Evolutionary conservation across 2,113 vertebrate species (phyloP).

Genomic region (Galbula dea): DNA sequence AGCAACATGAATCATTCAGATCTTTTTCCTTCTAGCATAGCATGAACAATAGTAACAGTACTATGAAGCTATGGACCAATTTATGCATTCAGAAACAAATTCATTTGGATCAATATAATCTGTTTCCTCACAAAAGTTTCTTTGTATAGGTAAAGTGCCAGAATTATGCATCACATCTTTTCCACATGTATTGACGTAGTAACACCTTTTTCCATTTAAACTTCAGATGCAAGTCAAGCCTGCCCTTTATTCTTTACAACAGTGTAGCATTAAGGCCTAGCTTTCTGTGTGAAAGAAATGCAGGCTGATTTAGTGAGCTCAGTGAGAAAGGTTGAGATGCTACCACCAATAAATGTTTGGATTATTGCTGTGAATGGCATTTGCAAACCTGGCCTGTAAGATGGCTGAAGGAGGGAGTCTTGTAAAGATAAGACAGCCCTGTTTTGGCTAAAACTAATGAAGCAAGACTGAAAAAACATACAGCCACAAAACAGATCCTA

Average conservation of each 20-base stretch:
- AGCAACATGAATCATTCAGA: neutral
- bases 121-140: neutral
- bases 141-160: neutral
- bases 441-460: too few relatives aligned
- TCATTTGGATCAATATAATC: fast-evolving
- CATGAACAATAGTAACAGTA: neutral
- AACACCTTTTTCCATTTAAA: neutral
- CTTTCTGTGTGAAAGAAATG: too few relatives aligned
- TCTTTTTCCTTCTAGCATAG: neutral
- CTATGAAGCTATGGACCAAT: neutral
- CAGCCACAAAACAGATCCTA: too few relatives aligned
- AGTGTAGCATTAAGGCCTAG: too few relatives aligned
- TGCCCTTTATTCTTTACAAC: neutral
- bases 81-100: neutral
- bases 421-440: too few relatives aligned
- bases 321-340: too few relatives aligned
- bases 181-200: neutral
- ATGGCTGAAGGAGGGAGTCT: too few relatives aligned
- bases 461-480: too few relatives aligned
- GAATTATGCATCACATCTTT: neutral
- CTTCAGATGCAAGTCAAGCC: neutral
- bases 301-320: too few relatives aligned
- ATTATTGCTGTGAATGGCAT: too few relatives aligned
- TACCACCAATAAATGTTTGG: too few relatives aligned
- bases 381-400: too few relatives aligned